Evolutionary conservation across 2,888 invertebrate species (phyloP), one percentile per base, ranked within the genome.

Genomic region (Idaea straminata): DNA sequence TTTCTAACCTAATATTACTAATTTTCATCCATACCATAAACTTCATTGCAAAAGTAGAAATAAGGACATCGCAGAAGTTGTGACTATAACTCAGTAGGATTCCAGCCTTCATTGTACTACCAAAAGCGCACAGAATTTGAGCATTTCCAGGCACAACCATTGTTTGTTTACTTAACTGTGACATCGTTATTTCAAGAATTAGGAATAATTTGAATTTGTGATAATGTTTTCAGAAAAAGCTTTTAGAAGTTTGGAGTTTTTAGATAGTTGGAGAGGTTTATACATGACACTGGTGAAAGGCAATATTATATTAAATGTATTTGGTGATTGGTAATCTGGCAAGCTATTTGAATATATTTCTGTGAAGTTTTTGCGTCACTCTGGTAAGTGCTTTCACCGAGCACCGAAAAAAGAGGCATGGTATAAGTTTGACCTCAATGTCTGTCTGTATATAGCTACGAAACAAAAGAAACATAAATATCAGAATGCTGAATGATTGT

Each of bases 71-170:
- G 81, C 79, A 77, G 79, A 75, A 82, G 81, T 84, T 82, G 81
- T 78, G 80, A 82, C 84, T 82, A 88, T 88, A 85, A 88, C 85
- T 87, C 88, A 87, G 81, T 81, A 78, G 81, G 79, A 74, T 74
- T 81, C 82, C 83, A 83, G 79, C 82, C 78, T 76, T 78, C 79
- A 80, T 80, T 82, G 81, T 80, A 72, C 75, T 63, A 67, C 15
- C 61, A 66, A 62, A 59, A 65, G 38, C 16, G 61, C 65, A 61
- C 62, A 64, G 67, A 65, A 47, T 47, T 47, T 13, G 47, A 13
- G 47, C 3, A 47, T 47, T 66, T 69, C 63, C 64, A 35, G 58
- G 61, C 67, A 65, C 67, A 69, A 59, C 58, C 61, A 64, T 66
- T 69, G 63, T 59, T 64, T 61, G 35, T 34, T 64, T 36, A 62